A percentile compares a stretch with the other conserved stretches of the same genome.
phyloP scores from a whole-genome alignment of 53 echinoderm and acorn worm species.

The Crossaster papposus region DNA sequence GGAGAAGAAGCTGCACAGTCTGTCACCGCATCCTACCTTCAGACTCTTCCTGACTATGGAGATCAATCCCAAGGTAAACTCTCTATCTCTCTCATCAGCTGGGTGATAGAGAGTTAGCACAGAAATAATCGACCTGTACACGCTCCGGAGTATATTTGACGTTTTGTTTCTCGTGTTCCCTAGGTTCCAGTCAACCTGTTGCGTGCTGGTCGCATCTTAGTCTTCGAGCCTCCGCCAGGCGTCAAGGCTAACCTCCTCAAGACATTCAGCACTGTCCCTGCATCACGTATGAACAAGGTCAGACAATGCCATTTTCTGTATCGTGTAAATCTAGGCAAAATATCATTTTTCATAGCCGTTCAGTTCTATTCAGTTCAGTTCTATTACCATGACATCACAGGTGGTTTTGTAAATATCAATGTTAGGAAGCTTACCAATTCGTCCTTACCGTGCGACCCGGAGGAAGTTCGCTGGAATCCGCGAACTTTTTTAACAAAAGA shows the following conservation, averaged over 20 bases:
- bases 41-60: constrained; percentile 99
- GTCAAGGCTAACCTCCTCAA: constrained; percentile 97
- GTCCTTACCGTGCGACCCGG: too few species aligned
- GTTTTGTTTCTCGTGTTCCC: background rate
- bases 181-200: constrained; percentile 96
- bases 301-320: background rate
- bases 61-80: constrained; percentile 92
- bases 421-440: too few species aligned
- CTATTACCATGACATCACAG: too few species aligned
- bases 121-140: too few species aligned
- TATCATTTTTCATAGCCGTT: too few species aligned
- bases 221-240: constrained; percentile 98
- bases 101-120: background rate
- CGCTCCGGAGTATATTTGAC: background rate
- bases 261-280: constrained; percentile 97
- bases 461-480: too few species aligned
- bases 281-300: constrained; percentile 97
- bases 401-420: too few species aligned
- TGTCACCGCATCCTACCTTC: constrained; percentile 95
- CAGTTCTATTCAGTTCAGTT: too few species aligned
- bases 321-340: too few species aligned
- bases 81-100: too few species aligned
- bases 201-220: constrained; percentile 94
- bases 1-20: constrained; percentile 98
- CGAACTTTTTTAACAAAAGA: too few species aligned